Percentiles rank a stretch among this genome's conserved stretches.
These are phyloP conservation scores for Numida meleagris DNA, from an alignment of 2,113 vertebrate genomes.

Conservation along the genomic window DNA sequence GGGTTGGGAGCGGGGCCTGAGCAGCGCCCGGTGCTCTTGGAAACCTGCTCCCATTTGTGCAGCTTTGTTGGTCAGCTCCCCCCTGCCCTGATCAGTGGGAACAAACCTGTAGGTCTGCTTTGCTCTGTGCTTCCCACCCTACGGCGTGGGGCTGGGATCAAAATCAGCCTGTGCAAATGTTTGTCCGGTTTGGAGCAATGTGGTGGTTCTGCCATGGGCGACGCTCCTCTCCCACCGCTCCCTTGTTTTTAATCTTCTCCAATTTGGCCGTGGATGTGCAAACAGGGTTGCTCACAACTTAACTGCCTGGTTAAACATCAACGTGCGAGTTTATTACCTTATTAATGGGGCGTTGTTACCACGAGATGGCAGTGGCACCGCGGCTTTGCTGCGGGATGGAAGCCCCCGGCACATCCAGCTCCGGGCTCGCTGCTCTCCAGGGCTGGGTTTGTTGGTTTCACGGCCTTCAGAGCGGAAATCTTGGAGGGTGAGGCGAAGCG, in stretches of 20 bases:
- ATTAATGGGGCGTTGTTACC: neutral
- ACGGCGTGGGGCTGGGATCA: neutral
- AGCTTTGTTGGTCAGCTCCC: neutral
- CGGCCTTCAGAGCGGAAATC: neutral
- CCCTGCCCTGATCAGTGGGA: fast-evolving
- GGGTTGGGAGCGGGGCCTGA: neutral
- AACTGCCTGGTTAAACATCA: neutral
- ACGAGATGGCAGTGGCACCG: conserved; percentile 64
- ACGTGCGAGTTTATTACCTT: neutral
- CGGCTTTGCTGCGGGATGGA: neutral
- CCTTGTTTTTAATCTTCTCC: neutral
- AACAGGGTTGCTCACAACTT: neutral
- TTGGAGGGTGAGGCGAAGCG: neutral
- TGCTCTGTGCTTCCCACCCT: neutral
- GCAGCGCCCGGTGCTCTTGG: neutral
- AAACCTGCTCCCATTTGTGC: neutral
- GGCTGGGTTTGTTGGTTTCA: neutral
- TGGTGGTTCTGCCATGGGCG: neutral
- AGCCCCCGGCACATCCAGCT: neutral
- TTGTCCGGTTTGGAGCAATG: neutral
- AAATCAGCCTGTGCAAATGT: neutral
- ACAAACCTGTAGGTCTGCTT: neutral
- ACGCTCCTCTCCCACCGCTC: neutral
- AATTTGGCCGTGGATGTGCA: neutral
- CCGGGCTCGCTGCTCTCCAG: neutral